phyloP scores from a whole-genome alignment of 2,888 invertebrate genomes.

The Unio pictorum region DNA sequence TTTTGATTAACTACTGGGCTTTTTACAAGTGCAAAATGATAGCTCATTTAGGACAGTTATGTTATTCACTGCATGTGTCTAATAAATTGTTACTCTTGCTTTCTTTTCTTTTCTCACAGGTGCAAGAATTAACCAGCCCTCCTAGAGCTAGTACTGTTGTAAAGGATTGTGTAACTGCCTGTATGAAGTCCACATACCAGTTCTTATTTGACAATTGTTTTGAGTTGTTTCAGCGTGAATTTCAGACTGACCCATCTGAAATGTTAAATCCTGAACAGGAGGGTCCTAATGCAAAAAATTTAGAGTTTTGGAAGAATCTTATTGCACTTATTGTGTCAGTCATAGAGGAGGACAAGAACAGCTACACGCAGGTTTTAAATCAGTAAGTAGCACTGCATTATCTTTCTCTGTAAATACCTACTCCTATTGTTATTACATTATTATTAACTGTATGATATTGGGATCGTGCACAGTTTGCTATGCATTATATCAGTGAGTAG shows the following conservation, averaged over 20 bases:
- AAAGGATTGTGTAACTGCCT: slow-evolving; percentile 99
- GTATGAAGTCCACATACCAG: slow-evolving; percentile 98
- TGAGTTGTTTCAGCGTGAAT: slow-evolving; percentile 86
- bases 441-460: no score
- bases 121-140: slow-evolving; percentile 97
- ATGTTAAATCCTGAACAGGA: slow-evolving; percentile 56
- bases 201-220: slow-evolving; percentile 99
- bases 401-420: background rate
- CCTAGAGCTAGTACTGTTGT: slow-evolving; percentile 98
- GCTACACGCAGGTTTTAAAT: slow-evolving; percentile 97
- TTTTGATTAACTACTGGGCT: no score
- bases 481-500: no score
- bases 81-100: background rate
- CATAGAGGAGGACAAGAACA: slow-evolving; percentile 98
- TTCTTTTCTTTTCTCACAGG: slow-evolving; percentile 75
- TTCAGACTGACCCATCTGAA: slow-evolving; percentile 63
- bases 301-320: slow-evolving; percentile 98
- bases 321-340: slow-evolving; percentile 97
- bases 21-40: no score
- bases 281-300: slow-evolving; percentile 85
- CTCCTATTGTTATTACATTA: background rate
- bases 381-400: slow-evolving; percentile 76
- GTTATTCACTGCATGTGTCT: background rate
- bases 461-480: no score
- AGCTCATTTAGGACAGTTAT: no score